Percentiles rank a stretch among this genome's conserved stretches.
These are phyloP conservation scores for Phalanger gymnotis DNA, from an alignment of 2,797 vertebrate species.

Conservation along the genomic window DNA sequence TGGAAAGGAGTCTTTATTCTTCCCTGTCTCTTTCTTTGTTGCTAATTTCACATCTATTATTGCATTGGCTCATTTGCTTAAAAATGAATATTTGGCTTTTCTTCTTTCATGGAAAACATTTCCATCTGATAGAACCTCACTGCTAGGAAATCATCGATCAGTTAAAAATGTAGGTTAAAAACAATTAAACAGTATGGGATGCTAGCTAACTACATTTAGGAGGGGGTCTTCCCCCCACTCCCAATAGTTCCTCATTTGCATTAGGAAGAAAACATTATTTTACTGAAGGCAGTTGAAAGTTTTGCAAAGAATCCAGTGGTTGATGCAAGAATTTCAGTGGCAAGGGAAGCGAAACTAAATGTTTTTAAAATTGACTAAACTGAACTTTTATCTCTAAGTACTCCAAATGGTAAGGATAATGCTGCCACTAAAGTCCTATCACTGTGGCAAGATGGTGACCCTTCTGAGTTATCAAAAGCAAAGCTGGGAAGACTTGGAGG, in stretches of 20 bases:
- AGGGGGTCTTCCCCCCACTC: background rate
- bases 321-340: constrained; percentile 2
- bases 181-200: constrained; percentile 36
- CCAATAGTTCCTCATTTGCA: constrained; percentile 13
- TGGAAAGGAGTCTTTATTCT: background rate
- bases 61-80: background rate
- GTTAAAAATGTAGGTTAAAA: constrained; percentile 57
- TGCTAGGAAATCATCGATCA: background rate
- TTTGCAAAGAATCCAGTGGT: background rate
- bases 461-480: background rate
- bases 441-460: background rate
- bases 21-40: background rate
- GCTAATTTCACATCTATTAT: background rate
- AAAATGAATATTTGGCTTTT: background rate
- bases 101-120: background rate
- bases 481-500: background rate
- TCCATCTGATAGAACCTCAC: background rate
- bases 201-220: constrained; percentile 9
- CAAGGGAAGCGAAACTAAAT: background rate
- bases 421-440: background rate
- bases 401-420: background rate
- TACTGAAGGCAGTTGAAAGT: constrained; percentile 39
- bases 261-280: constrained; percentile 18
- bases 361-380: background rate
- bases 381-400: background rate